Percentiles rank a stretch among this genome's conserved stretches.
Evolutionary conservation across 2,113 vertebrate genomes (phyloP).

Genomic region (Ceratotherium simum): DNA sequence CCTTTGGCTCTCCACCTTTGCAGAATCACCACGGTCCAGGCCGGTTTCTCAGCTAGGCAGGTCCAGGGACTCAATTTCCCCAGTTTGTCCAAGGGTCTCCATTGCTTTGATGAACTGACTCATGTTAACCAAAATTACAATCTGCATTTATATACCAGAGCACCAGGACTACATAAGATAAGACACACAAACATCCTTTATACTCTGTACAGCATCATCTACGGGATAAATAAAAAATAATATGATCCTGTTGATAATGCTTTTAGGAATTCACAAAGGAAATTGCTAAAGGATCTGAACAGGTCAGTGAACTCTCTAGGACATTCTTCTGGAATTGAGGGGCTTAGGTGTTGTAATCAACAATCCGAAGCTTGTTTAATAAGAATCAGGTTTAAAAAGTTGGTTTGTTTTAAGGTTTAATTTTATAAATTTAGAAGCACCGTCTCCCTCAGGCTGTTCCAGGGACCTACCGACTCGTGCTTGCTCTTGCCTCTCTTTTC

Average conservation of each 20-base stretch:
- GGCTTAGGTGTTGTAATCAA: neutral
- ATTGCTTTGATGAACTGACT: neutral
- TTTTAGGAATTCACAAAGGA: conserved; percentile 25
- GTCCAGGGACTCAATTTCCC: neutral
- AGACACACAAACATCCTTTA: neutral
- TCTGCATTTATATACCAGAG: neutral
- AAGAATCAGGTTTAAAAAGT: conserved; percentile 34
- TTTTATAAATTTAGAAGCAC: neutral
- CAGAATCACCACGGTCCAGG: neutral
- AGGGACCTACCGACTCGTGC: neutral
- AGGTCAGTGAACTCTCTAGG: neutral
- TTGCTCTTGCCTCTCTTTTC: neutral
- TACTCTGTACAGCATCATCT: neutral
- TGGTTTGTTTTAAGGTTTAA: neutral
- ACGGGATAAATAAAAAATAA: neutral
- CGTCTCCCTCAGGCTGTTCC: neutral
- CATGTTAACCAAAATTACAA: neutral
- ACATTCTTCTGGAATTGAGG: conserved; percentile 6
- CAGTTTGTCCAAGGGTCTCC: neutral
- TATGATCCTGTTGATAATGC: neutral
- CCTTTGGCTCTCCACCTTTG: neutral
- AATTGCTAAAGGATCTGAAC: neutral
- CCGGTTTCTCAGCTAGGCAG: neutral
- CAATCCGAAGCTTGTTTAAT: neutral
- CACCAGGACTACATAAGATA: neutral